Conservation (phyloP, 2,113 vertebrate species). For the Isurus oxyrinchus region DNA sequence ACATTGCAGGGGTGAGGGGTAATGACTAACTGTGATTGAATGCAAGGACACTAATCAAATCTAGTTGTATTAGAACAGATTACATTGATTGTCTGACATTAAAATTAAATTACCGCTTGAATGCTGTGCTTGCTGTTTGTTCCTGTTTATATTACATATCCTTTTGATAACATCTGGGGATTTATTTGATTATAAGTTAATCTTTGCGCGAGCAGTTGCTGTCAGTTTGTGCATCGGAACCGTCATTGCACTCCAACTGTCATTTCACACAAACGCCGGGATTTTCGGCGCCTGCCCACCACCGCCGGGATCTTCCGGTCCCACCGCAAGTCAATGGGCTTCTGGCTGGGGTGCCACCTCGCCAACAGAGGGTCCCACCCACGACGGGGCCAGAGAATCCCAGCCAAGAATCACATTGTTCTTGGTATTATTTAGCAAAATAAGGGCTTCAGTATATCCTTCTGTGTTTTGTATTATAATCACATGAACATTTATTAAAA, state of each 20-base stretch:
- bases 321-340: too few relatives aligned
- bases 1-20: not conserved
- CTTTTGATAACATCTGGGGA: not conserved
- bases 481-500: not conserved
- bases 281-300: too few relatives aligned
- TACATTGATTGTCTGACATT: not conserved
- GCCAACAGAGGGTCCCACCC: too few relatives aligned
- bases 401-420: not conserved
- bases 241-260: not conserved
- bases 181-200: slow-evolving; percentile 17
- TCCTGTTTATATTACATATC: not conserved
- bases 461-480: not conserved
- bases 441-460: not conserved
- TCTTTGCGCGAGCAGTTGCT: not conserved
- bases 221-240: not conserved
- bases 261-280: not conserved
- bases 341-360: too few relatives aligned
- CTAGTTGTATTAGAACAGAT: not conserved
- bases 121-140: not conserved
- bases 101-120: not conserved
- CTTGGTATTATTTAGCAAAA: not conserved
- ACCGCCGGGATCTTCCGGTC: too few relatives aligned
- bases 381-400: too few relatives aligned
- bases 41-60: not conserved
- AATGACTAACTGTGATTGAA: not conserved